Evolutionary conservation across 30 jellyfish, hydroid and myxozoan genomes (phyloP).

Genomic region (Chironex yamaguchii): DNA sequence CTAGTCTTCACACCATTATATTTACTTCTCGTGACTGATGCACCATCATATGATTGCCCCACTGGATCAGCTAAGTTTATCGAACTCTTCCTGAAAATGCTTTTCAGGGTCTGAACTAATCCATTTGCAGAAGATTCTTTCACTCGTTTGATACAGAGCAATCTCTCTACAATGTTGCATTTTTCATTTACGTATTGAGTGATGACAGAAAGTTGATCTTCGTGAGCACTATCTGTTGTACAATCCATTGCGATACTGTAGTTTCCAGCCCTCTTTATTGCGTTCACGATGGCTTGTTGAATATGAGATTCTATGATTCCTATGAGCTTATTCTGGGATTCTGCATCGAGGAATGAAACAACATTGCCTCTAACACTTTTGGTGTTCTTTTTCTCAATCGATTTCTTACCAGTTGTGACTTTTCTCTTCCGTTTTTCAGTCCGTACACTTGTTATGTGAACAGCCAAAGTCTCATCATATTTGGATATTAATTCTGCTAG

Average conservation of each 20-base stretch:
- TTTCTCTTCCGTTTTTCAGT: constrained; percentile 32
- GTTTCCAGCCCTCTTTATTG: constrained; percentile 16
- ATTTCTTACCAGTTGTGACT: not conserved
- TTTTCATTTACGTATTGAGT: constrained; percentile 30
- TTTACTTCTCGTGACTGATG: constrained; percentile 56
- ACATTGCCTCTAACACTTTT: constrained; percentile 20
- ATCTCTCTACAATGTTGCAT: constrained; percentile 31
- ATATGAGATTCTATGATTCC: not conserved
- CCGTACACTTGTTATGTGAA: constrained; percentile 26
- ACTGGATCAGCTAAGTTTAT: constrained; percentile 40
- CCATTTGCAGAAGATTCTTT: constrained; percentile 71
- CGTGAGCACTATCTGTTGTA: constrained; percentile 47
- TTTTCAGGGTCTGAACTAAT: constrained; percentile 15
- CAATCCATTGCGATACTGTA: constrained; percentile 68
- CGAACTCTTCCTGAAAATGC: constrained; percentile 1
- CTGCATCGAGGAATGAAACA: not conserved
- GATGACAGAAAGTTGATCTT: constrained; percentile 53
- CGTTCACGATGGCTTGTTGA: not conserved
- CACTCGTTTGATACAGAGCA: constrained; percentile 49
- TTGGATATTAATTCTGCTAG: constrained; percentile 46
- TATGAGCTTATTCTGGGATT: not conserved
- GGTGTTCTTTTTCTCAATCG: not conserved
- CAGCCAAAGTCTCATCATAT: constrained; percentile 22
- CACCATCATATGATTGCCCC: constrained; percentile 68
- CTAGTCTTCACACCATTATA: constrained; percentile 53